These are phyloP conservation scores for Coccyzus lansbergi DNA, from an alignment of 2,797 vertebrate genomes.

Conservation along the genomic window DNA sequence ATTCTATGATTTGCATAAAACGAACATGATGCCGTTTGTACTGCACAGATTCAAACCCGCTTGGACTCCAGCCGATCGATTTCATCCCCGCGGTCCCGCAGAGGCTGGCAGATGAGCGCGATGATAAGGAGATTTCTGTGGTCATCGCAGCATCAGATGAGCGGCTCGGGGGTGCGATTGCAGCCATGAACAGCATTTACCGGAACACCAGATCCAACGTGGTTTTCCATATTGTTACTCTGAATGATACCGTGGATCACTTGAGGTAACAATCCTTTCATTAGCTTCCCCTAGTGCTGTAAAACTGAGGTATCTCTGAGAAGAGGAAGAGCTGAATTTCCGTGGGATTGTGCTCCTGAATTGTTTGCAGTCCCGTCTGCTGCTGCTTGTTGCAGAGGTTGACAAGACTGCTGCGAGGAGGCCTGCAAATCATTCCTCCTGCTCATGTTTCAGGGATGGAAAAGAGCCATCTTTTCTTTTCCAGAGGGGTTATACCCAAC, in stretches of 20 bases:
- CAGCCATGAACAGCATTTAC: slow-evolving; percentile 92
- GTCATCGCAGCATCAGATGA: slow-evolving; percentile 91
- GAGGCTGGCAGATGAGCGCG: slow-evolving; percentile 53
- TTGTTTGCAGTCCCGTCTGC: background rate
- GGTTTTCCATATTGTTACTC: slow-evolving; percentile 90
- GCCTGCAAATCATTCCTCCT: background rate
- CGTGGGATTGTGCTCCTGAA: background rate
- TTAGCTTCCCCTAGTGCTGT: background rate
- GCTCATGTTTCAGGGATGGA: background rate
- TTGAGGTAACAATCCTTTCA: slow-evolving; percentile 81
- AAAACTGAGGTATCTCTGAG: background rate
- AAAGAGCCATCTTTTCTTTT: background rate
- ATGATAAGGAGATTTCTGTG: slow-evolving; percentile 87
- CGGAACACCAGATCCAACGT: slow-evolving; percentile 89
- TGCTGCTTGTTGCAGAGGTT: background rate
- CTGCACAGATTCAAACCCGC: slow-evolving; percentile 71
- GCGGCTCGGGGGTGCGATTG: slow-evolving; percentile 89
- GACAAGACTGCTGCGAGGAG: background rate
- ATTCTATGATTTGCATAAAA: background rate
- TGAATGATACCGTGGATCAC: slow-evolving; percentile 90
- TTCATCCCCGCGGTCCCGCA: slow-evolving; percentile 78
- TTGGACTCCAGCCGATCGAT: slow-evolving; percentile 80
- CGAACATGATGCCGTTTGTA: background rate
- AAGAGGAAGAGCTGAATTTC: background rate
- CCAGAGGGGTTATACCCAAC: background rate